These are phyloP conservation scores for Cephus spinipes DNA, from an alignment of 2,888 invertebrate genomes.

Conservation along the genomic window DNA sequence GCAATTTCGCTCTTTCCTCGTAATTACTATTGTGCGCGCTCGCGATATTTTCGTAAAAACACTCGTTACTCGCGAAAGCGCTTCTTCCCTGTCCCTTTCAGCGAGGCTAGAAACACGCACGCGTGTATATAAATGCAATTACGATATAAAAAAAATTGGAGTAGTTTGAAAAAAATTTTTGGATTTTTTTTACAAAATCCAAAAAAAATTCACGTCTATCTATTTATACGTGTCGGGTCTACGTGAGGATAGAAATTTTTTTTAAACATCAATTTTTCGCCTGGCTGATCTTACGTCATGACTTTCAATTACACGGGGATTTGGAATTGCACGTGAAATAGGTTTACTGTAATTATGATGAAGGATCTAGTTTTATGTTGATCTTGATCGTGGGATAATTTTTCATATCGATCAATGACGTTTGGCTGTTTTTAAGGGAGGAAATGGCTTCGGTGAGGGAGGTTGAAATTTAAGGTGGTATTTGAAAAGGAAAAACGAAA, in stretches of 20 bases:
- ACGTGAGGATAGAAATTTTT: not conserved
- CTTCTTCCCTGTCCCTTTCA: not conserved
- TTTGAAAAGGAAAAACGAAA: not conserved
- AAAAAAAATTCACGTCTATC: too few species aligned
- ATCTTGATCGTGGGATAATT: not conserved
- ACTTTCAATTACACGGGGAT: conserved; percentile 3
- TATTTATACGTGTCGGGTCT: too few species aligned
- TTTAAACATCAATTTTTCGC: not conserved
- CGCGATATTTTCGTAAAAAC: conserved; percentile 25
- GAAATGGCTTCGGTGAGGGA: not conserved
- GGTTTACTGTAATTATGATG: not conserved
- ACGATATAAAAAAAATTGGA: not conserved
- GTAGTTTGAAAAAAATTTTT: too few species aligned
- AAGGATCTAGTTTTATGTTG: not conserved
- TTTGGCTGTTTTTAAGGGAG: not conserved
- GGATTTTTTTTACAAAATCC: too few species aligned
- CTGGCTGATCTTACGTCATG: not conserved
- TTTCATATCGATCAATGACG: not conserved
- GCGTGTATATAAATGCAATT: not conserved
- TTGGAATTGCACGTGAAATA: not conserved
- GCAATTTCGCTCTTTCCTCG: conserved; percentile 31
- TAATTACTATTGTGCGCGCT: conserved; percentile 35
- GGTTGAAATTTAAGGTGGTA: not conserved
- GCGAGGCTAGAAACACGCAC: not conserved
- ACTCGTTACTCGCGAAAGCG: not conserved